Evolutionary conservation across 2,888 invertebrate species (phyloP).

Genomic region (Malacosoma neustria): DNA sequence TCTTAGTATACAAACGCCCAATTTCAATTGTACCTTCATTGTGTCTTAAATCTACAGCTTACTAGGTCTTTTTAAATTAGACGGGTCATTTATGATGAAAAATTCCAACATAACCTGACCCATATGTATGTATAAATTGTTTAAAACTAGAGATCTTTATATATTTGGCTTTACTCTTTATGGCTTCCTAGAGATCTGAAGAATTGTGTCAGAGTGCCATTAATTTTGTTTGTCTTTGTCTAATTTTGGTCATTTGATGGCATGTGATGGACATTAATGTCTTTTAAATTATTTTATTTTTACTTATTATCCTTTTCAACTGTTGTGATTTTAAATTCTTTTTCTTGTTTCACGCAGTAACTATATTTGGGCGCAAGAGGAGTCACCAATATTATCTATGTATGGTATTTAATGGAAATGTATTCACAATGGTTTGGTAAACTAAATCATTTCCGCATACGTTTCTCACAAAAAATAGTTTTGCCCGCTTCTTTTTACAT

Average conservation of each 20-base stretch:
- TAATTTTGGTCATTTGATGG: constrained; percentile 35
- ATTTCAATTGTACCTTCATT: no score
- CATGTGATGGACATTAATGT: constrained; percentile 32
- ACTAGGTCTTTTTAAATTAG: background rate
- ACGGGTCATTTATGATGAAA: background rate
- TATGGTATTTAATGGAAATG: no score
- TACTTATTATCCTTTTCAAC: constrained; percentile 14
- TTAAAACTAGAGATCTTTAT: background rate
- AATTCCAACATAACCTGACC: background rate
- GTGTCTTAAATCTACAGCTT: constrained; percentile 1
- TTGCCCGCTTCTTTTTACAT: no score
- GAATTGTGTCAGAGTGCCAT: constrained; percentile 12
- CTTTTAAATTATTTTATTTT: constrained; percentile 29
- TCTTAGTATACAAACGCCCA: no score
- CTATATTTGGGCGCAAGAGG: no score
- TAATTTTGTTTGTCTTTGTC: constrained; percentile 12
- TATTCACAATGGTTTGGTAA: no score
- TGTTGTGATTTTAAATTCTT: background rate
- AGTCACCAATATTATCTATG: no score
- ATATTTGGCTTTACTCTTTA: no score
- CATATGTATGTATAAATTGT: constrained; percentile 1
- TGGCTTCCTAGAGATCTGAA: background rate
- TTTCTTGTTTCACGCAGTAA: background rate
- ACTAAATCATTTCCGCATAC: no score
- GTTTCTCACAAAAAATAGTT: no score